Base-by-base conservation (phyloP, 53 echinoderm and acorn worm genomes). In the Stichopus horrens region DNA sequence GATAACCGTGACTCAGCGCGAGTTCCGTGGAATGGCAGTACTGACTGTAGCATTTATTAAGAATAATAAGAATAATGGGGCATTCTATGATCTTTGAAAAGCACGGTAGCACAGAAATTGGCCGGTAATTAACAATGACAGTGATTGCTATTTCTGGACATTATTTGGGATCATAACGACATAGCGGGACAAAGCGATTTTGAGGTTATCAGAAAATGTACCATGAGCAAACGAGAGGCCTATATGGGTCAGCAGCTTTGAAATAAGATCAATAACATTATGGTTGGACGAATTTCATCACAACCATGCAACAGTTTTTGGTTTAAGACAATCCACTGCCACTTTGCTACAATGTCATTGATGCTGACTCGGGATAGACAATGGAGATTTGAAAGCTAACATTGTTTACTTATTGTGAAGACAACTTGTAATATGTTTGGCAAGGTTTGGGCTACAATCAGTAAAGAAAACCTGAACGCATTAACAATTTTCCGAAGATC, bases 311-410 rank as follows among this genome's bases (percentile, higher is more conserved):
- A 7, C 63, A 63, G 52, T 14, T 16, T 52, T 77, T 14, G 52
- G 53, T 53, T 77, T 77, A 52, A 77, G 18, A 77, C 52, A 77
- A 4, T 77, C 77, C 52, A 53, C 51, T 77, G 77, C 77, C 77
- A 77, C 77, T 51, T 77, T 54, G 37, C 37, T 8, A 77, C 11
- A 53, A 77, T 9, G 18, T 53, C 77, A 52, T 52, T 77, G 77
- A 53, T 37, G 77, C 77, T 77, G 4, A 77, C 54, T 16, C 8
- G 63, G 63, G 63, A 7, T 63, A 63, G 37, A 53, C 52, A 77
- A 10, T 23, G 21, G 7, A 52, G 37, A 19, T 52, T 6, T 77
- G 11, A 52, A 16, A 23, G 10, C 11, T 7, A 13, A 13, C 63
- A 16, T 63, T 63, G 16, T 6, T 63, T 63, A 37, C 37, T 37